These are phyloP conservation scores for Apogon hyalosoma DNA, from an alignment of 2,797 vertebrate species.

Conservation along the genomic window DNA sequence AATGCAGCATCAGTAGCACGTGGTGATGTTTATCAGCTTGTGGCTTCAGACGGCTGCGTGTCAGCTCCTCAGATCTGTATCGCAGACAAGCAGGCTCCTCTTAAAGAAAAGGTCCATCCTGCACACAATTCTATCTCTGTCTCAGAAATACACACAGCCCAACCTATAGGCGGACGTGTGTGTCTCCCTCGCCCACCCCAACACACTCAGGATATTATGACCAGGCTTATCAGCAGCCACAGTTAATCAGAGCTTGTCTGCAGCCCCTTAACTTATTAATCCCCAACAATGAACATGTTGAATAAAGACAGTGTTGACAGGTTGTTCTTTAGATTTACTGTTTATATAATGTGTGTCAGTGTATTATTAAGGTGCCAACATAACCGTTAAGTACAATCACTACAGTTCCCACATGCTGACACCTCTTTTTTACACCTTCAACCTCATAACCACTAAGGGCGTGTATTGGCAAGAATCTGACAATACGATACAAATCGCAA, in stretches of 20 bases:
- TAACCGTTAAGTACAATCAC: too few species aligned
- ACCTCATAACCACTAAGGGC: too few species aligned
- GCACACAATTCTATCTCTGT: slow-evolving; percentile 73
- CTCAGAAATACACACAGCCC: slow-evolving; percentile 41
- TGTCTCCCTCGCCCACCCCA: slow-evolving; percentile 6
- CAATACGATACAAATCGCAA: too few species aligned
- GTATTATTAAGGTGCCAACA: background rate
- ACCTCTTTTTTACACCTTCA: too few species aligned
- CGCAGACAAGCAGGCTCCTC: slow-evolving; percentile 64
- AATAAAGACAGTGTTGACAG: background rate
- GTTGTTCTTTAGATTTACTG: background rate
- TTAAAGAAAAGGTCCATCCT: slow-evolving; percentile 45
- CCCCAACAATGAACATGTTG: slow-evolving; percentile 16
- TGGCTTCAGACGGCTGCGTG: slow-evolving; percentile 32
- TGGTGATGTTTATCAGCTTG: slow-evolving; percentile 60
- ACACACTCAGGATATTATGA: slow-evolving; percentile 47
- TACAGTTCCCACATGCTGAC: too few species aligned
- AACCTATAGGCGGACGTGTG: slow-evolving; percentile 27
- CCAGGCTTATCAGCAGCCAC: slow-evolving; percentile 45
- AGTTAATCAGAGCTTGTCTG: slow-evolving; percentile 62
- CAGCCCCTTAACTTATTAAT: slow-evolving; percentile 23
- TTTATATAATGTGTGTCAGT: background rate
- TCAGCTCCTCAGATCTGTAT: slow-evolving; percentile 63
- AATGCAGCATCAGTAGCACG: slow-evolving; percentile 45
- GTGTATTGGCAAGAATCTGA: too few species aligned